Conservation (phyloP, 2,797 vertebrate species). For the Rhinogobio ventralis region DNA sequence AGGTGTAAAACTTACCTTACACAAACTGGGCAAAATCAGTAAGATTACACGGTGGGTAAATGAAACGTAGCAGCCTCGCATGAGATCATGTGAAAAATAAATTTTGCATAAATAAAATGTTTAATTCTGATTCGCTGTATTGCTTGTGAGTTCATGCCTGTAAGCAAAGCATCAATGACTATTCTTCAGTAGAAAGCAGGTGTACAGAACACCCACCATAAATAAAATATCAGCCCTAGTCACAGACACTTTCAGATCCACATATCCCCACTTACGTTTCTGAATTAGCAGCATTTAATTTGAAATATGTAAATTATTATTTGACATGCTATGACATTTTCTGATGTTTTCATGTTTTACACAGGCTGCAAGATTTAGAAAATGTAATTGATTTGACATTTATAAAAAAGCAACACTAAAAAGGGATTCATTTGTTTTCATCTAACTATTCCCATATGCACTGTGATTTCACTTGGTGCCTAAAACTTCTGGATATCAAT, state of each 20-base stretch:
- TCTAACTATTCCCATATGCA: neutral
- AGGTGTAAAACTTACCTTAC: constrained; percentile 52
- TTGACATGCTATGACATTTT: neutral
- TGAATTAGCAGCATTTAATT: neutral
- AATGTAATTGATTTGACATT: constrained; percentile 20
- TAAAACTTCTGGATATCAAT: constrained; percentile 2
- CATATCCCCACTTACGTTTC: neutral
- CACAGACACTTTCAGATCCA: neutral
- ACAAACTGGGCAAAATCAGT: constrained; percentile 33
- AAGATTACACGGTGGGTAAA: constrained; percentile 9
- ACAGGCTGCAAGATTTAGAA: neutral
- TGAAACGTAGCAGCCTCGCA: constrained; percentile 38
- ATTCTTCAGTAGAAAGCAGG: constrained; percentile 23
- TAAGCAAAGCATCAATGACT: constrained; percentile 46
- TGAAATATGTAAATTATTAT: neutral
- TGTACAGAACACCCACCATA: constrained; percentile 40
- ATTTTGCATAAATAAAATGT: constrained; percentile 47
- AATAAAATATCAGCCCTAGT: constrained; percentile 54
- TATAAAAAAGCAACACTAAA: constrained; percentile 4
- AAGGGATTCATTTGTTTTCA: neutral
- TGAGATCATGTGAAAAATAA: constrained; percentile 28
- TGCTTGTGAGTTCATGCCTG: constrained; percentile 1
- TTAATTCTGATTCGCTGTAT: constrained; percentile 35
- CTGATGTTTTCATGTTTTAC: neutral
- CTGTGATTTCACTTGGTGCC: constrained; percentile 33